Evolutionary conservation across 2,888 invertebrate genomes (phyloP).

Genomic region (Adineta ricciae): DNA sequence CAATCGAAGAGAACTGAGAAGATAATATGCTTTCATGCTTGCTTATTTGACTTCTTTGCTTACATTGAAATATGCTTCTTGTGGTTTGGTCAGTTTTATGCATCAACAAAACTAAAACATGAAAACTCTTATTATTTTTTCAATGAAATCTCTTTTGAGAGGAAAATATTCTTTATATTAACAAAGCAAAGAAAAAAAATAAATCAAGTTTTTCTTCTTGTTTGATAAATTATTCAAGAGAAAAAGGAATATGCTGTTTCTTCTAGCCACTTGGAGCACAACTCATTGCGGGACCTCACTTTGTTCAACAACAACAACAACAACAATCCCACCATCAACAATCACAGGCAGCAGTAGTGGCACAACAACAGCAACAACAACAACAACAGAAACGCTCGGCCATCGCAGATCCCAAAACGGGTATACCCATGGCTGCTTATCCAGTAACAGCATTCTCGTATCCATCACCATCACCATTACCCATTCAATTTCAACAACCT

Average conservation of each 20-base stretch:
- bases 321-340: neutral
- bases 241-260: neutral
- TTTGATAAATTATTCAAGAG: neutral
- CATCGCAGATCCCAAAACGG: slow-evolving; percentile 30
- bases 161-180: neutral
- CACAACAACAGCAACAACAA: neutral
- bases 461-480: slow-evolving; percentile 2
- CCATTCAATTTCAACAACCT: slow-evolving; percentile 1
- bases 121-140: no score
- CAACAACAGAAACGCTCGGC: slow-evolving; percentile 27
- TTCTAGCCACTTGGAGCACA: slow-evolving; percentile 20
- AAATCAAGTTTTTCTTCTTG: neutral
- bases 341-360: neutral
- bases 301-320: neutral
- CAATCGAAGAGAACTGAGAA: neutral
- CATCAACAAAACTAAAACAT: neutral
- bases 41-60: slow-evolving; percentile 12
- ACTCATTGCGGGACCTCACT: neutral
- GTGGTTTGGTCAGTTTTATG: slow-evolving; percentile 13
- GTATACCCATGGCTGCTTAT: slow-evolving; percentile 28
- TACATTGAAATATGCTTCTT: neutral
- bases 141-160: neutral
- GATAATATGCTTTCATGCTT: neutral
- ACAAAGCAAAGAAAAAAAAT: neutral
- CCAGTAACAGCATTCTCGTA: slow-evolving; percentile 14